Base-by-base conservation (phyloP, 1,140 invertebrate species). In the Rhopalosiphum padi region DNA sequence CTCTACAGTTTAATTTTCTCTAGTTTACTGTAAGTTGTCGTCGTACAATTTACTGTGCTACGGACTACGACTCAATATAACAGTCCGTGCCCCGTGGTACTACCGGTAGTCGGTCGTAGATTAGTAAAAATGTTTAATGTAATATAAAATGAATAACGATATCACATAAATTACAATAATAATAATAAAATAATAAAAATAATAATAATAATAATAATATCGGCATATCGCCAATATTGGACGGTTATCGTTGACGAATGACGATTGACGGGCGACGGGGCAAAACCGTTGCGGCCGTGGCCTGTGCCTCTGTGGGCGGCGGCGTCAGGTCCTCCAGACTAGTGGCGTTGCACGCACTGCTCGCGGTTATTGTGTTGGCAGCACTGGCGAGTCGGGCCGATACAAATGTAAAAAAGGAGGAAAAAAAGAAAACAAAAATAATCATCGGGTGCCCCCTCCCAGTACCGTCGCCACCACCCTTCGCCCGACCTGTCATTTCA, bases 401-500 rank as follows among this genome's bases (percentile, higher is more conserved):
- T 41, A 89, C n/a, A 88, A 88, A 53, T 48, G 46, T 88, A 88
- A 51, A 82, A 83, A 83, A 48, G 68, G 43, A 37, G 68, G 60
- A 43, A 43, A 85, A 51, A 83, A 93, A 93, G 82, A 93, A 93
- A 93, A 93, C 91, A 85, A 93, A 93, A 93, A 93, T 93, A 93
- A 93, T 91, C 90, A 91, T 93, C 91, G 77, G 82, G 46, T 37
- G 91, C 23, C 91, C 91, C 77, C 91, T 85, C 91, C 48, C 35
- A 18, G 35, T 35, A 22, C 82, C 30, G 82, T 22, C n/a, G 11
- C n/a, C 91, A 43, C 89, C 89, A 90, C 89, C 53, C 89, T 90
- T 60, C 46, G 48, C 90, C 90, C 91, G 46, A 93, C 91, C 91
- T 93, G 91, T 93, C 91, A 93, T 93, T 93, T 93, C 91, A 93